Conservation (phyloP, 53 echinoderm and acorn worm genomes). For the Paracentrotus lividus region DNA sequence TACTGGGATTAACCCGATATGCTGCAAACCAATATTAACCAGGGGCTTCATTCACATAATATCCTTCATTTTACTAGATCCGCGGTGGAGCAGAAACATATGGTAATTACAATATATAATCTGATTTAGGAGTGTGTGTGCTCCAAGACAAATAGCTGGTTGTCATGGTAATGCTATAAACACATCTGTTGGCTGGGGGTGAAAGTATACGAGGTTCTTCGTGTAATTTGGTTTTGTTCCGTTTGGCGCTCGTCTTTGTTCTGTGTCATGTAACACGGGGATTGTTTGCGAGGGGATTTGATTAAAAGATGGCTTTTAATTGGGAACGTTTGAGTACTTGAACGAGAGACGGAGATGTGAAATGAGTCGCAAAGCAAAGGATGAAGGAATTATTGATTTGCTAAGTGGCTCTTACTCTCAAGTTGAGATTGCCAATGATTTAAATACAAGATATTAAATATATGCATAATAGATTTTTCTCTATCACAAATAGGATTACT, state of each 20-base stretch:
- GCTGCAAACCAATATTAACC: constrained; percentile 23
- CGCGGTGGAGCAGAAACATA: constrained; percentile 11
- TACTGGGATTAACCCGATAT: constrained; percentile 9
- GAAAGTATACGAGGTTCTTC: constrained; percentile 52
- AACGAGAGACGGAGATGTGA: background rate
- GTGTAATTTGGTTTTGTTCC: constrained; percentile 37
- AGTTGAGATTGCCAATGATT: background rate
- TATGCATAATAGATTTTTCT: background rate
- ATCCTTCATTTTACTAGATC: background rate
- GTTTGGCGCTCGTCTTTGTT: constrained; percentile 51
- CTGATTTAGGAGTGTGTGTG: constrained; percentile 62
- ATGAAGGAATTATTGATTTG: constrained; percentile 45
- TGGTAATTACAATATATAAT: constrained; percentile 60
- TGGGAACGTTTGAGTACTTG: background rate
- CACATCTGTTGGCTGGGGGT: constrained; percentile 59
- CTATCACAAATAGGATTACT: constrained; percentile 21
- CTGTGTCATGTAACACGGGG: constrained; percentile 57
- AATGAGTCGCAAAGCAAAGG: background rate
- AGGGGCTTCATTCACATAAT: background rate
- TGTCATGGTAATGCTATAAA: constrained; percentile 59
- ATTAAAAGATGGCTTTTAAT: constrained; percentile 56
- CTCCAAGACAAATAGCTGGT: constrained; percentile 53
- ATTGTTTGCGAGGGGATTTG: constrained; percentile 49
- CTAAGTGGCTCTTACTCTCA: constrained; percentile 29
- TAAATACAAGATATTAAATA: background rate